Evolutionary conservation across 1,140 invertebrate species (phyloP), one percentile per base, ranked within the genome.

Genomic region (Pogonomyrmex barbatus): DNA sequence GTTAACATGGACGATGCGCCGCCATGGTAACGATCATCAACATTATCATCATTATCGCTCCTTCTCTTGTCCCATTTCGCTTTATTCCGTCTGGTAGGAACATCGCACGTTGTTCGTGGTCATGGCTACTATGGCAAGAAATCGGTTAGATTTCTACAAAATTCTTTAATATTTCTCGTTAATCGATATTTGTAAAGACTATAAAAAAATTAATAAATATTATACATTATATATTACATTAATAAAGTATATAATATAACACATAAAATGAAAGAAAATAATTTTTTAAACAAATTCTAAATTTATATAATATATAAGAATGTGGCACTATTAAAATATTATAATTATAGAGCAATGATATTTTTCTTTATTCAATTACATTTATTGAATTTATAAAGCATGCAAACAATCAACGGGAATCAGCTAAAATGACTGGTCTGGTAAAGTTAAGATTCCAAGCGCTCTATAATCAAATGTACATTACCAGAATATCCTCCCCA

Each of bases 11-110:
- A 89, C 87, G 89, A 89, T 90, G 78, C 88, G 88, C 92, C 92
- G 91, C 89, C 90, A 88, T 73, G 90, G 92, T 92, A 94, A 94
- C 94, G 93, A 94, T 92, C 94, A 91, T 92, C 92, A 93, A 93
- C 93, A 91, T 94, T 93, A 94, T 94, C 93, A 94, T 94, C 94
- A 94, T 94, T 94, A 94, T 93, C 92, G 87, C 87, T 87, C 76
- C 50, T 90, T 77, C 90, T 87, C 85, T 60, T 81, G 68, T 85
- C 86, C 90, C 79, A 76, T 91, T 92, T 85, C 89, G 71, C 90
- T 88, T 62, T 52, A 89, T 83, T 83, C 75, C 79, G 70, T 83
- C 56, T 71, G 56, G 68, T 89, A 83, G 91, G 87, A 91, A 88
- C 89, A 86, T 82, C 85, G 85, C 76, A 73, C 90, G 88, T 88